Conservation (phyloP, 2,888 invertebrate species). For the Loripinus fragilis region DNA sequence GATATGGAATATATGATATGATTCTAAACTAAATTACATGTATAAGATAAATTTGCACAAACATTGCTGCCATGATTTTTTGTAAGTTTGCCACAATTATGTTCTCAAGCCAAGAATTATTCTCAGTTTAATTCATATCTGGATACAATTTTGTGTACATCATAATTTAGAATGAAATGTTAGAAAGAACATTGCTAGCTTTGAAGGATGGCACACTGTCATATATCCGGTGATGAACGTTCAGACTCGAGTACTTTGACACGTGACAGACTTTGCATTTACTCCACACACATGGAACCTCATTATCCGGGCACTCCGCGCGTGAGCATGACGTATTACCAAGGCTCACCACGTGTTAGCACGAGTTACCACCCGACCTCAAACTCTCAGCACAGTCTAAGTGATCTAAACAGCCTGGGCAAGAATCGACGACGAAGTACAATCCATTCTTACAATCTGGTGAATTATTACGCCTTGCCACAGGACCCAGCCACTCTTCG, state of each 20-base stretch:
- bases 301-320: constrained; percentile 46
- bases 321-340: constrained; percentile 51
- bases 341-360: constrained; percentile 56
- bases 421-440: constrained; percentile 74
- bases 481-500: constrained; percentile 63
- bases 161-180: neutral
- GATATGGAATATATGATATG: too few species aligned
- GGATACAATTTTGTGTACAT: neutral
- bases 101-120: neutral
- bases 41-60: too few species aligned
- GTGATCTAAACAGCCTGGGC: constrained; percentile 51
- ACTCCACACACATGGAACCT: constrained; percentile 31
- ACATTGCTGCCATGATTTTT: too few species aligned
- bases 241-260: constrained; percentile 57
- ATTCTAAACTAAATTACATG: too few species aligned
- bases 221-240: constrained; percentile 51
- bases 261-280: constrained; percentile 47
- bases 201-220: constrained; percentile 40
- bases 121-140: neutral
- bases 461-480: constrained; percentile 70
- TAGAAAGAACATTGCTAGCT: neutral
- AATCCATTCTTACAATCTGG: constrained; percentile 70
- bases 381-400: constrained; percentile 54
- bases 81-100: neutral
- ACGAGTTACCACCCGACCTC: constrained; percentile 46